Percentiles rank a stretch among this genome's conserved stretches.
These are phyloP conservation scores for Temnothorax ravouxi DNA, from an alignment of 2,888 invertebrate genomes.

Conservation along the genomic window DNA sequence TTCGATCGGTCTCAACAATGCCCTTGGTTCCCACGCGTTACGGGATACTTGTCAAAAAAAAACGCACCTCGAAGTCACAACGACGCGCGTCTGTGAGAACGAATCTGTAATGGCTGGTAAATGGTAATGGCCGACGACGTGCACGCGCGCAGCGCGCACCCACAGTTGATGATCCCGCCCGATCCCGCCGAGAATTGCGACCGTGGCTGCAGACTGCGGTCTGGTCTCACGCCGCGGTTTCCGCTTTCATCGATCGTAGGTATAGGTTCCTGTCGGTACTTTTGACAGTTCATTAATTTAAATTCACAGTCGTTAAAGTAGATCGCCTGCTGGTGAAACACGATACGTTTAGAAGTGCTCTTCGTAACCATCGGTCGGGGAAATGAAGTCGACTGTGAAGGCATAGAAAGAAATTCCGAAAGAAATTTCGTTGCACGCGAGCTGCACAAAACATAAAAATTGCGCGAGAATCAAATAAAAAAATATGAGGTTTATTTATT, in stretches of 20 bases:
- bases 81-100: not conserved
- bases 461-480: not conserved
- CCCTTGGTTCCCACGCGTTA: not conserved
- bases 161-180: not conserved
- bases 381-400: not conserved
- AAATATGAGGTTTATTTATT: not conserved
- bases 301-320: not conserved
- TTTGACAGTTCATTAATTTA: not conserved
- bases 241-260: not conserved
- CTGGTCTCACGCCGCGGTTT: not conserved
- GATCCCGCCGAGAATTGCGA: not conserved
- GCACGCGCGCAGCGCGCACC: not conserved
- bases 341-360: not conserved
- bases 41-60: not conserved
- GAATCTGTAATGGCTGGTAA: slow-evolving; percentile 23
- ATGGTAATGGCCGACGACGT: too few relatives aligned
- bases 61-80: not conserved
- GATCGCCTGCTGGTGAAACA: not conserved
- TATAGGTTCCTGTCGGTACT: too few relatives aligned
- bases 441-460: not conserved
- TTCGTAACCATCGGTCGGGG: not conserved
- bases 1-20: not conserved
- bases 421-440: not conserved
- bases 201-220: not conserved
- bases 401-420: not conserved